Evolutionary conservation across 2,797 vertebrate species (phyloP), one percentile per base, ranked within the genome.

Genomic region (Sebastes minor): DNA sequence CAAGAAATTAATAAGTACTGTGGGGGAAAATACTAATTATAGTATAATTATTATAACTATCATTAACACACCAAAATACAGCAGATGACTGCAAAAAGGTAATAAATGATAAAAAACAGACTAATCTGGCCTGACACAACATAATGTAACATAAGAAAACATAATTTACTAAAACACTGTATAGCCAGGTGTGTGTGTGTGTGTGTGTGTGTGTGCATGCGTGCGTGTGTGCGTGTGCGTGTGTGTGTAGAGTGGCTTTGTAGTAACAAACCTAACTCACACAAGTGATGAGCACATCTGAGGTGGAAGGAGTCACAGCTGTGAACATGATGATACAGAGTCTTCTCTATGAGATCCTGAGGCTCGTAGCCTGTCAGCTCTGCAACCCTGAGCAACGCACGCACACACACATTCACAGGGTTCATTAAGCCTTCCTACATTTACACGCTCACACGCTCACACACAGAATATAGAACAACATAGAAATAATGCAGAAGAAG

Each of bases 261-360:
- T 82, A 90, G 71, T 22, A 86, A 91, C 86, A 90, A 91, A 91
- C 82, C 86, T 88, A 85, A 96, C 98, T 99, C 96, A 99, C 98
- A 90, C 94, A 99, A 93, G 89, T 99, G 98, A 92, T 99, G 98
- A 3, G 98, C 98, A 8, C 97, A 99, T 76, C 98, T 97, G 73
- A 99, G 95, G 87, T 99, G 98, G 92, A 99, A 99, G 76, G 97
- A 98, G 93, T 99, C 98, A 65, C 98, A 99, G 94, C 97, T 97
- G 33, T 99, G 98, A 68, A 99, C 98, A 4, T 99, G 98, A 84
- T 99, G 98, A 87, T 99, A 99, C 65, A 99, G 96, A 1, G 98
- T 99, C 96, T 99, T 99, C 95, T 99, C 98, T 55, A 99, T 99
- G 78, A 99, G 94, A 93, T 99, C 98, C 95, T 99, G 98, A 71